A percentile compares a stretch with the other conserved stretches of the same genome.
Conservation (phyloP, 1,140 invertebrate species). For the Pseudachorutes palmiensis region DNA sequence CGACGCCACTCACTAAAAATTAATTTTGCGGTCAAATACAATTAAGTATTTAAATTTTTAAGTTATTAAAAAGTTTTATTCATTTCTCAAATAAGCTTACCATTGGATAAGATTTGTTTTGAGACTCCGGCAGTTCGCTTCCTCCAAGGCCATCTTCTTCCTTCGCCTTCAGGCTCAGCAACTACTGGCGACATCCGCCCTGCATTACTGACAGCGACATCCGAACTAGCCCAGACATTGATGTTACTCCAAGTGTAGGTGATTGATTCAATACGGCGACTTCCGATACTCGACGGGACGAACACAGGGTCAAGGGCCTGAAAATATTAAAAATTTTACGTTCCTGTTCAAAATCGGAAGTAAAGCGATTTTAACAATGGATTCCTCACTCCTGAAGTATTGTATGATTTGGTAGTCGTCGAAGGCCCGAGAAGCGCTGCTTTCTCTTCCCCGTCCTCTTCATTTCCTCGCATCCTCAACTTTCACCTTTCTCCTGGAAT, state of each 20-base stretch:
- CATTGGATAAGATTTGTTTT: slow-evolving; percentile 2
- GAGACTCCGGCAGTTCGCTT: not conserved
- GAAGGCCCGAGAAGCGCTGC: not conserved
- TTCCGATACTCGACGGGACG: not conserved
- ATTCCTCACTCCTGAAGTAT: not conserved
- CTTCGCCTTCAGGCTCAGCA: not conserved
- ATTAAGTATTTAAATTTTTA: not conserved
- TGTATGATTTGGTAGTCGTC: not conserved
- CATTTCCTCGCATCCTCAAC: too few species aligned
- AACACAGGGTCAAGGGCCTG: not conserved
- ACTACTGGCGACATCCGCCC: not conserved
- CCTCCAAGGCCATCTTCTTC: not conserved
- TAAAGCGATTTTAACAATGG: not conserved
- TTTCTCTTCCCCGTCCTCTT: not conserved
- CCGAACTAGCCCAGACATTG: slow-evolving; percentile 4
- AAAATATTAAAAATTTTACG: not conserved
- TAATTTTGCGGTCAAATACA: too few species aligned
- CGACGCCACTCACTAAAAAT: slow-evolving; percentile 25
- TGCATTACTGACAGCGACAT: not conserved
- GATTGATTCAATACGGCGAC: not conserved
- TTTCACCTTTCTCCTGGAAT: too few species aligned
- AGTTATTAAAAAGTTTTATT: not conserved
- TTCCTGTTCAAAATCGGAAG: not conserved
- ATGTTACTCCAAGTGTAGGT: slow-evolving; percentile 14
- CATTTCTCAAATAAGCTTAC: not conserved